Base-by-base conservation (phyloP, 2,797 vertebrate species). In the Erpetoichthys calabaricus region DNA sequence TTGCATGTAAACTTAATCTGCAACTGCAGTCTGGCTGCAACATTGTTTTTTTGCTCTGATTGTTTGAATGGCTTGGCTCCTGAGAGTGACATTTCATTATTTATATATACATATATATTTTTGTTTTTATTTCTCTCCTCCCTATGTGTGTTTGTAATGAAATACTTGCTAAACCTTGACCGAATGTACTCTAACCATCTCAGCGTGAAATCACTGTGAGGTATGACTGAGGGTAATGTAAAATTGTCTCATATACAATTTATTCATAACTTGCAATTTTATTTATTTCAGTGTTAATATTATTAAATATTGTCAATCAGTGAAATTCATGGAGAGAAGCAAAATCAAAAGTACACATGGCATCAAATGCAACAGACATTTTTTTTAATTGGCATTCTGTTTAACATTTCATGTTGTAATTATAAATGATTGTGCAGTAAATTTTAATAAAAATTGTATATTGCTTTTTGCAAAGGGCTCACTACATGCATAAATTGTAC, bases 181-280 rank as follows among this genome's bases (percentile, higher is more conserved):
- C 72, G 78, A 81, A 82, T 78, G 73, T 75, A 74, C 71, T 79
- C 71, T 75, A 77, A 80, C 76, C 74, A 68, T 78, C 70, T 73
- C 84, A 88, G 87, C 87, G 86, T 76, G 86, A 89, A 79, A 88
- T 86, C 85, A 89, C 79, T 67, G 85, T 89, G 75, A 89, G 87
- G 87, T 89, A 88, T 43, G 80, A 65, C 66, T 76, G 69, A 51
- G 53, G 53, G 53, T 54, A 54, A 54, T 5, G 53, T 54, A 54
- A 54, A 41, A 54, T 8, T 45, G 42, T 42, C 57, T 53, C 55
- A 49, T 49, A n/a, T 49, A 49, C 47, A 49, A 25, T 25, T 25
- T 25, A 25, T 25, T 25, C 25, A 25, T 25, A 25, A 25, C 25
- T 25, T 25, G 25, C 25, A 25, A 25, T 25, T 25, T 25, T 25